Evolutionary conservation across 2,113 vertebrate genomes (phyloP).

Genomic region (Nerophis ophidion): DNA sequence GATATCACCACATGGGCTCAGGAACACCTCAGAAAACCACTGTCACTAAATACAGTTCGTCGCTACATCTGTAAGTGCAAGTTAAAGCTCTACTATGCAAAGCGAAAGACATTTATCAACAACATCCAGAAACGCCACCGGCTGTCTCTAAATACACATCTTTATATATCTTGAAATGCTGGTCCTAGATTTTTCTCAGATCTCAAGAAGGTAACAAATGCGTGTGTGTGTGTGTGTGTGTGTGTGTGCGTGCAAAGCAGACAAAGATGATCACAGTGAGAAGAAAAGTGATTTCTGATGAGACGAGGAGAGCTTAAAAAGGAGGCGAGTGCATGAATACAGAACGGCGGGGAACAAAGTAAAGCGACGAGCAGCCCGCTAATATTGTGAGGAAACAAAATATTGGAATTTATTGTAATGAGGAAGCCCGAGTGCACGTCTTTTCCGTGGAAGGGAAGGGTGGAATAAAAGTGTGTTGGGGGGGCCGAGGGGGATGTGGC

Average conservation of each 20-base stretch:
- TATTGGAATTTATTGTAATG: constrained; percentile 50
- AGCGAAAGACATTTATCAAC: too few relatives aligned
- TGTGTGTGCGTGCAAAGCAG: constrained; percentile 11
- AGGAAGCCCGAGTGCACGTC: constrained; percentile 37
- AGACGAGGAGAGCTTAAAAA: constrained; percentile 35
- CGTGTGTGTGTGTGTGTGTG: constrained; percentile 14
- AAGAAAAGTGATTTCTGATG: constrained; percentile 51
- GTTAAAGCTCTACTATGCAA: too few relatives aligned
- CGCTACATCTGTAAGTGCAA: too few relatives aligned
- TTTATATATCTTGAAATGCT: too few relatives aligned
- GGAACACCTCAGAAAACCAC: too few relatives aligned
- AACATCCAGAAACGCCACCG: too few relatives aligned
- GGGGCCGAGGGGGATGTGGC: constrained; percentile 28
- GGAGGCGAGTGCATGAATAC: constrained; percentile 14
- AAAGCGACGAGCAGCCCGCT: constrained; percentile 22
- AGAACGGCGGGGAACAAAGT: constrained; percentile 38
- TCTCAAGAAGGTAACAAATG: too few relatives aligned
- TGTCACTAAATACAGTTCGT: too few relatives aligned
- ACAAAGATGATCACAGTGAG: constrained; percentile 44
- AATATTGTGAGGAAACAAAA: constrained; percentile 36
- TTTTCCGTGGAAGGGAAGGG: constrained; percentile 26
- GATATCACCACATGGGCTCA: too few relatives aligned
- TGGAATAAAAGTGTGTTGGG: constrained; percentile 14
- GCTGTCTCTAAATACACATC: too few relatives aligned
- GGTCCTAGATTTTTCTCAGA: too few relatives aligned